Conservation (phyloP, 2,888 invertebrate species). For the Horisme vitalbata region DNA sequence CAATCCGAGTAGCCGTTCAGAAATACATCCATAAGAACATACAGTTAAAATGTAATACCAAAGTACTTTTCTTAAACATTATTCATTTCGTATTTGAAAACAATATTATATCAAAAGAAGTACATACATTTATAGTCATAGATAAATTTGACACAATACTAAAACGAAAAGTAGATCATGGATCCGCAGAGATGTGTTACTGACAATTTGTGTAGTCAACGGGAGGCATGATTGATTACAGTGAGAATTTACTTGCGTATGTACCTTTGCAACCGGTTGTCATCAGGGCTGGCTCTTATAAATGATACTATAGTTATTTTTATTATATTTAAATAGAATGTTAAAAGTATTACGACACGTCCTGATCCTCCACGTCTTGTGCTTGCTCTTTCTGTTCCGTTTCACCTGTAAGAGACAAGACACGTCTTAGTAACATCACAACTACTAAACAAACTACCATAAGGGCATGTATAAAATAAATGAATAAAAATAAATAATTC, state of each 20-base stretch:
- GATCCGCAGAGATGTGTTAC: slow-evolving; percentile 19
- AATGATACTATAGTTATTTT: slow-evolving; percentile 79
- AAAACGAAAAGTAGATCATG: slow-evolving; percentile 30
- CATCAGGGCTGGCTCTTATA: slow-evolving; percentile 75
- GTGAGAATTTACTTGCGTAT: slow-evolving; percentile 38
- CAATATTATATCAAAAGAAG: slow-evolving; percentile 73
- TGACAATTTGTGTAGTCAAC: slow-evolving; percentile 24
- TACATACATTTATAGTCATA: slow-evolving; percentile 61
- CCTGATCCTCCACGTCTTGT: slow-evolving; percentile 97
- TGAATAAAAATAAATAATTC: slow-evolving; percentile 9
- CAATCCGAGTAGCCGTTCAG: slow-evolving; percentile 53
- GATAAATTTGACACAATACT: slow-evolving; percentile 67
- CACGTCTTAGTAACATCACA: neutral
- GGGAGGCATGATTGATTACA: slow-evolving; percentile 25
- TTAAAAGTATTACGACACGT: slow-evolving; percentile 92
- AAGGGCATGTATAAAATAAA: neutral
- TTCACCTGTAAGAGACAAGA: slow-evolving; percentile 84
- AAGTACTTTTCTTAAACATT: slow-evolving; percentile 76
- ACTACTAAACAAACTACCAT: neutral
- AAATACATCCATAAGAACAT: slow-evolving; percentile 65
- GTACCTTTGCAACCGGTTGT: slow-evolving; percentile 61
- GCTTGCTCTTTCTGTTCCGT: slow-evolving; percentile 95
- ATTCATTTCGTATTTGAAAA: slow-evolving; percentile 71
- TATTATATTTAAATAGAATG: slow-evolving; percentile 74
- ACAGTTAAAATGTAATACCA: slow-evolving; percentile 76